phyloP scores from a whole-genome alignment of 2,888 invertebrate genomes.

The Xanthia icteritia region DNA sequence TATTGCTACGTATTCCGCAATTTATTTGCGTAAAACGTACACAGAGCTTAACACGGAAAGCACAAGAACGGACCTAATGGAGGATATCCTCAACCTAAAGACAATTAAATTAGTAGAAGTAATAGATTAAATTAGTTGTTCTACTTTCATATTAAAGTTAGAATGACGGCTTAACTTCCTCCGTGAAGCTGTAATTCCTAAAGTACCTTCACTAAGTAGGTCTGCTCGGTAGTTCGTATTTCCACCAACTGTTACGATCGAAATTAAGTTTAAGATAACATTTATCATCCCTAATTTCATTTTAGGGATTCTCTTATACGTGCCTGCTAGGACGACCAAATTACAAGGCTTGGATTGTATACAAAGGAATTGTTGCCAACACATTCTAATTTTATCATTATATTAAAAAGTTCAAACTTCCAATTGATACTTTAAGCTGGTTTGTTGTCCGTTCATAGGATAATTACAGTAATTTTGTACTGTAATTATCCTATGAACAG shows the following conservation, averaged over 20 bases:
- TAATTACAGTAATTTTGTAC: not conserved
- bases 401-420: slow-evolving; percentile 2
- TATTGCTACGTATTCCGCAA: too few species aligned
- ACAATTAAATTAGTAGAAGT: not conserved
- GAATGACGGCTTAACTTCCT: slow-evolving; percentile 21
- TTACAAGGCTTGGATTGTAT: slow-evolving; percentile 27
- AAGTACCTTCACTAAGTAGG: slow-evolving; percentile 28
- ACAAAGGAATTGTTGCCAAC: slow-evolving; percentile 20
- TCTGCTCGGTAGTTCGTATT: slow-evolving; percentile 19
- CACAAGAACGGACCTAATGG: not conserved
- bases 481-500: slow-evolving; percentile 22
- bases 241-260: slow-evolving; percentile 35
- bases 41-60: too few species aligned
- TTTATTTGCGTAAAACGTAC: too few species aligned
- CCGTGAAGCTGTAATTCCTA: slow-evolving; percentile 26
- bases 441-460: too few species aligned
- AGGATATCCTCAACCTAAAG: not conserved
- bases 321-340: slow-evolving; percentile 25
- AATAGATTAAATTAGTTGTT: slow-evolving; percentile 11
- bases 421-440: slow-evolving; percentile 29
- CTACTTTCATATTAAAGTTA: slow-evolving; percentile 21
- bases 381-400: slow-evolving; percentile 17
- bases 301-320: slow-evolving; percentile 40
- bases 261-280: slow-evolving; percentile 59
- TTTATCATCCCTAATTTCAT: slow-evolving; percentile 52